These are phyloP conservation scores for Gopherus flavomarginatus DNA, from an alignment of 2,113 vertebrate species.

Conservation along the genomic window DNA sequence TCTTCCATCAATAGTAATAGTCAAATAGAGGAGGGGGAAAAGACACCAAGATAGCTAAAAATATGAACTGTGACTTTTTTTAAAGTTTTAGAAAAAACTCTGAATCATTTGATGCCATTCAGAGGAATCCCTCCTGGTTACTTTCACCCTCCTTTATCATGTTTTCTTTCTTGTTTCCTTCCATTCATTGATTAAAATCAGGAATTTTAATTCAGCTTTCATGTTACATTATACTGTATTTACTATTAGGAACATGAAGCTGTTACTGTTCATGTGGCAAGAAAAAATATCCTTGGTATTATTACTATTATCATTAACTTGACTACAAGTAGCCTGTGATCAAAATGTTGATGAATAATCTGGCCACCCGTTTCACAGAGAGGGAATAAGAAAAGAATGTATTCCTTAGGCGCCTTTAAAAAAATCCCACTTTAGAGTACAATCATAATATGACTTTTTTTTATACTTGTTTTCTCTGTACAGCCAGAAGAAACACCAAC, in stretches of 20 bases:
- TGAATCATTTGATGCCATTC: not conserved
- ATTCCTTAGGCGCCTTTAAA: not conserved
- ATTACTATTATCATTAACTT: not conserved
- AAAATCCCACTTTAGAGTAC: not conserved
- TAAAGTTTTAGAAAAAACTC: not conserved
- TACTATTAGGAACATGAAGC: not conserved
- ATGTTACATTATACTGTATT: not conserved
- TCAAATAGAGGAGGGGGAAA: not conserved
- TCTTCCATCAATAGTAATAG: not conserved
- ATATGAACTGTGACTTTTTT: not conserved
- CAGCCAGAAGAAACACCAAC: not conserved
- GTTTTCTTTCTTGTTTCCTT: not conserved
- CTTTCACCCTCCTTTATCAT: not conserved
- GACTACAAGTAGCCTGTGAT: not conserved
- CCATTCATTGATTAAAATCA: slow-evolving; percentile 3
- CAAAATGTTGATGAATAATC: not conserved
- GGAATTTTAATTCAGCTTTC: not conserved
- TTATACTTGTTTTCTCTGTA: not conserved
- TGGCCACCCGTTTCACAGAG: not conserved
- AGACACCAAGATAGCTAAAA: not conserved
- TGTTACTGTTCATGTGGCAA: not conserved
- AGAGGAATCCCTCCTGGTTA: not conserved
- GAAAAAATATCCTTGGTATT: not conserved
- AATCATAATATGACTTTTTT: not conserved
- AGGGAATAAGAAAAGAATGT: not conserved